These are phyloP conservation scores for Megalurothrips usitatus DNA, from an alignment of 2,888 invertebrate genomes.

Conservation along the genomic window DNA sequence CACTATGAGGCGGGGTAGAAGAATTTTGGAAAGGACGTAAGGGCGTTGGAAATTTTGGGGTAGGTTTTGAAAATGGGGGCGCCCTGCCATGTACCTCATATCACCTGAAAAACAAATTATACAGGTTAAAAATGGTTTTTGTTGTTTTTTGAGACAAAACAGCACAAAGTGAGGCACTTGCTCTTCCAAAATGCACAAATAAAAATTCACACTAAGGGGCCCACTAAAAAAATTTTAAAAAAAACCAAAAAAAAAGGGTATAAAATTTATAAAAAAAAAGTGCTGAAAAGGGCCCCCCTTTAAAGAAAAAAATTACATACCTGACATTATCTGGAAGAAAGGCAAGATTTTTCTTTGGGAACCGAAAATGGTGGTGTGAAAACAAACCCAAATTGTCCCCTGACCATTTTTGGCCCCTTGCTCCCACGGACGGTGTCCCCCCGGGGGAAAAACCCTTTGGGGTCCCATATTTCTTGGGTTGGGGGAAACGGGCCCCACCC, in stretches of 20 bases:
- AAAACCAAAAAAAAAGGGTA: no score
- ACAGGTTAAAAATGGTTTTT: neutral
- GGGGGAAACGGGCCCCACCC: neutral
- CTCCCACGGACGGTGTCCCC: neutral
- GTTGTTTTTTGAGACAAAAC: neutral
- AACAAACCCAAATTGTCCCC: neutral
- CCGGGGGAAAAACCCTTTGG: neutral
- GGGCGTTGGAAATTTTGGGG: neutral
- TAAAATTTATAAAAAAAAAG: no score
- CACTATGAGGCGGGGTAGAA: slow-evolving; percentile 2
- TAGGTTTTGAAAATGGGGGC: slow-evolving; percentile 12
- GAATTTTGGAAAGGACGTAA: slow-evolving; percentile 14
- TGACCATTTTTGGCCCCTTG: neutral
- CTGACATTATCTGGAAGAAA: slow-evolving; percentile 15
- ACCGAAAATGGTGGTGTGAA: neutral
- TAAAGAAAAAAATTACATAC: neutral
- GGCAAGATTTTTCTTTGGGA: neutral
- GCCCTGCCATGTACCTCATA: slow-evolving; percentile 18
- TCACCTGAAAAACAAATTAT: slow-evolving; percentile 7
- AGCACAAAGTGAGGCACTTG: slow-evolving; percentile 8
- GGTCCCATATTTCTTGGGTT: neutral
- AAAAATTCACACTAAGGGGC: neutral
- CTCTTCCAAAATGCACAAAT: slow-evolving; percentile 1
- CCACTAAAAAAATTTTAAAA: neutral
- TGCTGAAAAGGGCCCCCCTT: no score